Base-by-base conservation (phyloP, 2,797 vertebrate genomes). In the Crax fasciolata region DNA sequence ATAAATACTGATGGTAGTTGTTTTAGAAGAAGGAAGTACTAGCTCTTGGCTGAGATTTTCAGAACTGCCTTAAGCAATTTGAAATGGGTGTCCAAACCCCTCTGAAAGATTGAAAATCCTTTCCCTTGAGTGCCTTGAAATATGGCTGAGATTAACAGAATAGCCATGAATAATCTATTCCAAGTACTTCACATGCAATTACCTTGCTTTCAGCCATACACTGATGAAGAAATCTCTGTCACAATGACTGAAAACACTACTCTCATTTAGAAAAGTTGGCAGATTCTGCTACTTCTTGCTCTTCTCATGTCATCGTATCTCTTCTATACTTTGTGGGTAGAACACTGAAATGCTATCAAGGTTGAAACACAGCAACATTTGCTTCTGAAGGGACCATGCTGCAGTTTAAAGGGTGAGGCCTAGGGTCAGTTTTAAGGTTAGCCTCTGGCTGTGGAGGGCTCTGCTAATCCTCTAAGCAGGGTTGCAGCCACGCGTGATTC, bases 221-320 rank as follows among this genome's bases (percentile, higher is more conserved):
- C 3, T 71, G 58, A n/a, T 67, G 68, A 94, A 89, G 57, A 49
- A 14, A 27, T 24, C 86, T 70, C 51, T 82, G 59, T 84, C 35
- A 59, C 77, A 6, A 1, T 51, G 76, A 48, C 75, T 72, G 39
- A 61, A 84, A 52, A 38, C 21, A 8, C 27, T 19, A 1, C 43
- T 67, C 24, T 43, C n/a, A 21, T n/a, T 57, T 17, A 6, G 74
- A 76, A 73, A 61, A 28, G 6, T 7, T 11, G 18, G 14, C 32
- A 35, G 39, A 17, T 62, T 57, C 25, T 3, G 12, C 10, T 62
- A 10, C 23, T 55, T 57, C 68, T 49, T 57, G n/a, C 48, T 48
- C 0, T 16, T 81, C 63, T 67, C 12, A 0, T 32, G 18, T 20
- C 25, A 1, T 63, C 10, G 0, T 8, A 5, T 52, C 79, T 30